These are phyloP conservation scores for Mylabris sibirica DNA, from an alignment of 2,888 invertebrate genomes.

Conservation along the genomic window DNA sequence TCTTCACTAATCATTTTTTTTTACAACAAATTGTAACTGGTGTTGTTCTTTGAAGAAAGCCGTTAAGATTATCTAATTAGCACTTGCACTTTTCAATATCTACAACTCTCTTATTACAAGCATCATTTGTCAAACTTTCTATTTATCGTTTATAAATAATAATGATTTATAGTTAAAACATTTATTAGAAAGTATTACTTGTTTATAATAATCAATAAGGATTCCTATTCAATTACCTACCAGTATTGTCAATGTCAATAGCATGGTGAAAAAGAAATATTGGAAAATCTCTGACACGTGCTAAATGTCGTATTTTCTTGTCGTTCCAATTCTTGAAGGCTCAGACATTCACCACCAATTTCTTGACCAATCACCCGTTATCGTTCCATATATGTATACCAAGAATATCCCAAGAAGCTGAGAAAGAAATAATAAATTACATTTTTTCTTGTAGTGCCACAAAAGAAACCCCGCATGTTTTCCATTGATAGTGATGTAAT, in stretches of 20 bases:
- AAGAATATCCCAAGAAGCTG: too few relatives aligned
- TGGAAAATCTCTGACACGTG: not conserved
- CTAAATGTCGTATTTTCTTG: not conserved
- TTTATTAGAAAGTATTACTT: not conserved
- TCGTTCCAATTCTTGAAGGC: not conserved
- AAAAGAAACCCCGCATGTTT: not conserved
- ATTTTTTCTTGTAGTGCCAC: too few relatives aligned
- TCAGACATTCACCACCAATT: not conserved
- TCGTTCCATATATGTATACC: not conserved
- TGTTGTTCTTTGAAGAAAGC: not conserved
- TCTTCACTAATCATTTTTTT: too few relatives aligned
- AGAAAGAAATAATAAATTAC: too few relatives aligned
- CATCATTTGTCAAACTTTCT: not conserved
- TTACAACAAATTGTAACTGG: too few relatives aligned
- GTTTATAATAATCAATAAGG: not conserved
- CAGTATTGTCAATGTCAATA: not conserved
- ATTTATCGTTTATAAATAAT: not conserved
- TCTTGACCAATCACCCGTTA: not conserved
- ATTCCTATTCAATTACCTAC: not conserved
- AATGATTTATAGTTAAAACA: not conserved
- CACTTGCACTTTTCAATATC: not conserved
- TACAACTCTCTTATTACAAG: not conserved
- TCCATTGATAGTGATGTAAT: slow-evolving; percentile 2
- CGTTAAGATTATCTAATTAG: not conserved
- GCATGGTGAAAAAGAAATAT: not conserved